Conservation (phyloP, 2,888 invertebrate genomes). For the Hypolimnas misippus region DNA sequence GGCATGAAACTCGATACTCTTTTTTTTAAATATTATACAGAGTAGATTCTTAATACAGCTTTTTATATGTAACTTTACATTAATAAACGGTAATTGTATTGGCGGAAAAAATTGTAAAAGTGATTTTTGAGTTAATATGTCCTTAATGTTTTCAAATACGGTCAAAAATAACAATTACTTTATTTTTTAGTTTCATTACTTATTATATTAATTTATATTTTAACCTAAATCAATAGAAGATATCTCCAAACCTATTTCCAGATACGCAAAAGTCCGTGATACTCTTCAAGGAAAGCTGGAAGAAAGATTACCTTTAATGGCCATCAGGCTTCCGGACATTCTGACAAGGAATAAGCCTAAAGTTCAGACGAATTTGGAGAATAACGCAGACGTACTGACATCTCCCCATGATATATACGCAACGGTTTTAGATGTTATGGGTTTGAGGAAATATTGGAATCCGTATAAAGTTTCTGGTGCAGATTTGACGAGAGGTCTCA, state of each 20-base stretch:
- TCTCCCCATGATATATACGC: constrained; percentile 96
- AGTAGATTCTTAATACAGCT: too few species aligned
- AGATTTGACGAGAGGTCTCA: constrained; percentile 82
- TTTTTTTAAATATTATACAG: too few species aligned
- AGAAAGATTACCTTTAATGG: constrained; percentile 94
- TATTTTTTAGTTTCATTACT: too few species aligned
- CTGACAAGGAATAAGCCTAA: constrained; percentile 85
- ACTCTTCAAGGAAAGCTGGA: constrained; percentile 96
- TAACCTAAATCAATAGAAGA: too few species aligned
- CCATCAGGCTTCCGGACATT: constrained; percentile 89
- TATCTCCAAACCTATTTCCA: constrained; percentile 56
- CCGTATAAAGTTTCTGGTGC: constrained; percentile 74
- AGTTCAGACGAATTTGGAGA: constrained; percentile 84
- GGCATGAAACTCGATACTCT: too few species aligned
- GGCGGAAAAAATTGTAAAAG: too few species aligned
- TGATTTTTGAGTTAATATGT: too few species aligned
- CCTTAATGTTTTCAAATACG: too few species aligned
- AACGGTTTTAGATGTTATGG: constrained; percentile 88
- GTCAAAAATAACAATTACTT: too few species aligned
- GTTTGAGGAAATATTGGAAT: constrained; percentile 66
- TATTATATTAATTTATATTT: too few species aligned
- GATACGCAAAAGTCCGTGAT: constrained; percentile 91
- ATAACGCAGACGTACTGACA: constrained; percentile 88
- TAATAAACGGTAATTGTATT: too few species aligned
- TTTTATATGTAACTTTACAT: too few species aligned